Evolutionary conservation across 2,888 invertebrate genomes (phyloP).

Genomic region (Chloroclystis v-ata): DNA sequence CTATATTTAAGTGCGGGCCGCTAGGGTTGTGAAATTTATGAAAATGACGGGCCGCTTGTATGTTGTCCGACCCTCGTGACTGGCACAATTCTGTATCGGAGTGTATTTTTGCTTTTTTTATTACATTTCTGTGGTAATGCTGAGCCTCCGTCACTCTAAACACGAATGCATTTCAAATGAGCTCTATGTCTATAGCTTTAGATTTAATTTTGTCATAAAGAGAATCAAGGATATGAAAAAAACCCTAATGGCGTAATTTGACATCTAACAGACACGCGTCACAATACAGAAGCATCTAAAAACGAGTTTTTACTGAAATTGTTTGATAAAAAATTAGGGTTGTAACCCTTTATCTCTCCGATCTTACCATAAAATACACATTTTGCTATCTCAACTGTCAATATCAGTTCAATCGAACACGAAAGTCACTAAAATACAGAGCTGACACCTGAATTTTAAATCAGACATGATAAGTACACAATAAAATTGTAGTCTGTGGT

Average conservation of each 20-base stretch:
- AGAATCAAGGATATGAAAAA: too few species aligned
- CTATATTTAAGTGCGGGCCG: slow-evolving; percentile 44
- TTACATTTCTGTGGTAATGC: slow-evolving; percentile 54
- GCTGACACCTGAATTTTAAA: slow-evolving; percentile 13
- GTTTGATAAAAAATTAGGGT: slow-evolving; percentile 20
- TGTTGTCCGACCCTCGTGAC: slow-evolving; percentile 62
- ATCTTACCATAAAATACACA: slow-evolving; percentile 15
- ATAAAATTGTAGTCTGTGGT: slow-evolving; percentile 17
- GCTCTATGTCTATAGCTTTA: slow-evolving; percentile 1
- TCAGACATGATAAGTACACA: slow-evolving; percentile 10
- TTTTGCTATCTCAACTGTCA: slow-evolving; percentile 15
- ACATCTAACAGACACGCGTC: slow-evolving; percentile 21
- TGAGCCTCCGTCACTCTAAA: slow-evolving; percentile 13
- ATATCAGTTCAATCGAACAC: neutral
- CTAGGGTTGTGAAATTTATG: slow-evolving; percentile 68
- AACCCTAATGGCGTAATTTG: slow-evolving; percentile 11
- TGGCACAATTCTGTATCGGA: slow-evolving; percentile 70
- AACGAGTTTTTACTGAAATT: too few species aligned
- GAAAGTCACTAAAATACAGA: neutral
- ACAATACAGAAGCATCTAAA: slow-evolving; percentile 13
- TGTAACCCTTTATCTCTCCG: slow-evolving; percentile 9
- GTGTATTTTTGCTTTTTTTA: slow-evolving; percentile 71
- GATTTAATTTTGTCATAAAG: neutral
- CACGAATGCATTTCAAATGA: slow-evolving; percentile 2
- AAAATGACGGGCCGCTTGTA: slow-evolving; percentile 56